Conservation (phyloP, 2,888 invertebrate genomes). For the Dryocosmus kuriphilus region DNA sequence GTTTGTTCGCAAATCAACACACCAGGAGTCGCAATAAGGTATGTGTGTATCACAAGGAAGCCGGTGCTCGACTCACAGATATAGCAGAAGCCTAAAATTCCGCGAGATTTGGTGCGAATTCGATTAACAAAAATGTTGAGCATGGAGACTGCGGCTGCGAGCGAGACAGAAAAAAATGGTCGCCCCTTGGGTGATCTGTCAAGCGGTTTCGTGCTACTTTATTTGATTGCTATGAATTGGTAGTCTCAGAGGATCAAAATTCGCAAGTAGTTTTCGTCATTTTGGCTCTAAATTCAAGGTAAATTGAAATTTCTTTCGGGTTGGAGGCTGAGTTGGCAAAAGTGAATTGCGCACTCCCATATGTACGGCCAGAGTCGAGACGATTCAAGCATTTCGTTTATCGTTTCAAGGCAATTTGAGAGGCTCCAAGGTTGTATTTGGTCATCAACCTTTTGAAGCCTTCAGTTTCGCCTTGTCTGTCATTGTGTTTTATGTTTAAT, state of each 20-base stretch:
- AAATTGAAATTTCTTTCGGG: constrained; percentile 41
- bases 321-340: background rate
- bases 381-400: constrained; percentile 52
- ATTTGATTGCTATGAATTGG: constrained; percentile 59
- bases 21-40: constrained; percentile 13
- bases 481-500: constrained; percentile 22
- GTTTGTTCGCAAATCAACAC: constrained; percentile 59
- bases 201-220: constrained; percentile 60
- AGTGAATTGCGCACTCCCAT: constrained; percentile 55
- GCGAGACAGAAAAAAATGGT: constrained; percentile 64
- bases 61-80: background rate
- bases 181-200: constrained; percentile 67
- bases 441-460: constrained; percentile 57
- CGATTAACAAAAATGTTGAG: constrained; percentile 49
- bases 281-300: constrained; percentile 64
- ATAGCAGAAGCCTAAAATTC: constrained; percentile 12
- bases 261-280: constrained; percentile 50
- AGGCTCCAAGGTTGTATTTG: constrained; percentile 65
- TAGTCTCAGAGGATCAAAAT: constrained; percentile 59
- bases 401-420: constrained; percentile 61
- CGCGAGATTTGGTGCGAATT: constrained; percentile 59
- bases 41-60: constrained; percentile 12
- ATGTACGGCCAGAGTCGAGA: constrained; percentile 57
- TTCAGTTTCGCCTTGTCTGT: constrained; percentile 28
- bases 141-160: constrained; percentile 30